phyloP scores from a whole-genome alignment of 2,888 invertebrate species.

The Eucera pruinosa region DNA sequence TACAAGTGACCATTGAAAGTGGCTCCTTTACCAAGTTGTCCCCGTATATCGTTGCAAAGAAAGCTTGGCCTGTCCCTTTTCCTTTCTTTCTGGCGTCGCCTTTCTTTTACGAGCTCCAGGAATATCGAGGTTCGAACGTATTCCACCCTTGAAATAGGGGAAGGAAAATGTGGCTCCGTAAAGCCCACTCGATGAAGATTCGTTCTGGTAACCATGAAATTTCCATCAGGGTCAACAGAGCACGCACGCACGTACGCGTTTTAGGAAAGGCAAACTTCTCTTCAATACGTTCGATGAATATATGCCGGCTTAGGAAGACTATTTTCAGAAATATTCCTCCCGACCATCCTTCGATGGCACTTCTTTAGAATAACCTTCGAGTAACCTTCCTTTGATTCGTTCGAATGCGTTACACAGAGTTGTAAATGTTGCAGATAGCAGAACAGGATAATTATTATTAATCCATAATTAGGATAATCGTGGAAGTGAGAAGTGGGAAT shows the following conservation, averaged over 20 bases:
- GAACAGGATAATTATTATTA: too few species aligned
- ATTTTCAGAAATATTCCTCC: background rate
- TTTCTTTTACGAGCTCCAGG: slow-evolving; percentile 45
- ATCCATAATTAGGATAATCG: too few species aligned
- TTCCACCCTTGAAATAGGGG: slow-evolving; percentile 9
- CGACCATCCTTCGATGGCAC: too few species aligned
- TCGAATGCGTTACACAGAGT: too few species aligned
- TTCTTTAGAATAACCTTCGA: background rate
- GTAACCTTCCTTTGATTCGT: background rate
- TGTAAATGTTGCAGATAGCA: too few species aligned
- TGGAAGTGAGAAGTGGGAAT: too few species aligned
- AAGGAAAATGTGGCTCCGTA: slow-evolving; percentile 29
- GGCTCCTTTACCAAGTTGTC: slow-evolving; percentile 35
- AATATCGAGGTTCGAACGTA: slow-evolving; percentile 42
- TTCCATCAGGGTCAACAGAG: slow-evolving; percentile 49
- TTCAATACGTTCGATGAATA: slow-evolving; percentile 12
- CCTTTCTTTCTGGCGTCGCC: slow-evolving; percentile 4
- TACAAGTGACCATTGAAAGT: slow-evolving; percentile 31
- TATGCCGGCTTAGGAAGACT: background rate
- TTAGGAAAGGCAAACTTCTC: slow-evolving; percentile 12
- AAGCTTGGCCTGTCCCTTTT: slow-evolving; percentile 5
- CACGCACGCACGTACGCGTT: slow-evolving; percentile 13
- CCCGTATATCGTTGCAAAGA: slow-evolving; percentile 41
- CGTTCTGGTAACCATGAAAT: slow-evolving; percentile 51
- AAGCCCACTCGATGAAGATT: slow-evolving; percentile 38